A percentile compares a stretch with the other conserved stretches of the same genome.
Conservation (phyloP, 2,113 vertebrate genomes). For the Tachuris rubrigastra region DNA sequence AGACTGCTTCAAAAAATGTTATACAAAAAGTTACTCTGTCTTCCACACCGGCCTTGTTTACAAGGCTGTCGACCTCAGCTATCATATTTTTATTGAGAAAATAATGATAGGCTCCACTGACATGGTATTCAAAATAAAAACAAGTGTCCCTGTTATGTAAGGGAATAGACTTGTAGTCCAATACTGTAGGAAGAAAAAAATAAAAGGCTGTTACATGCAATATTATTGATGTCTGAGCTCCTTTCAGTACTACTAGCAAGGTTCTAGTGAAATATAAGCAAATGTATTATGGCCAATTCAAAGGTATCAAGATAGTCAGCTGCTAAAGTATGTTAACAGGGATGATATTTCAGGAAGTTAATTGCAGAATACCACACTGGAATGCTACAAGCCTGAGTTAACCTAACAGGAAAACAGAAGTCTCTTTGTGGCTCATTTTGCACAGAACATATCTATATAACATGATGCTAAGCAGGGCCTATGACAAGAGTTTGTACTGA, state of each 20-base stretch:
- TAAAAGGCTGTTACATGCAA: background rate
- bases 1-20: background rate
- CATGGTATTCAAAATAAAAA: background rate
- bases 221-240: background rate
- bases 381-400: background rate
- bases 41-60: background rate
- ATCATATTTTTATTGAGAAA: background rate
- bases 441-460: background rate
- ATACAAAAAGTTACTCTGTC: background rate
- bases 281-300: background rate
- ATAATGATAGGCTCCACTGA: rapidly evolving
- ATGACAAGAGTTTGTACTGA: background rate
- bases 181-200: background rate
- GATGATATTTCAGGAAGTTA: background rate
- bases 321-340: background rate
- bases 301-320: background rate
- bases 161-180: background rate
- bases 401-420: background rate
- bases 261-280: background rate
- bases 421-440: background rate
- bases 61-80: background rate
- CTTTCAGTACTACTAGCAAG: background rate
- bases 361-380: background rate
- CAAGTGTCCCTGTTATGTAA: background rate
- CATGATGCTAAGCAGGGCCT: background rate